Base-by-base conservation (phyloP, 2,888 invertebrate species). In the Coleophora flavipennella region DNA sequence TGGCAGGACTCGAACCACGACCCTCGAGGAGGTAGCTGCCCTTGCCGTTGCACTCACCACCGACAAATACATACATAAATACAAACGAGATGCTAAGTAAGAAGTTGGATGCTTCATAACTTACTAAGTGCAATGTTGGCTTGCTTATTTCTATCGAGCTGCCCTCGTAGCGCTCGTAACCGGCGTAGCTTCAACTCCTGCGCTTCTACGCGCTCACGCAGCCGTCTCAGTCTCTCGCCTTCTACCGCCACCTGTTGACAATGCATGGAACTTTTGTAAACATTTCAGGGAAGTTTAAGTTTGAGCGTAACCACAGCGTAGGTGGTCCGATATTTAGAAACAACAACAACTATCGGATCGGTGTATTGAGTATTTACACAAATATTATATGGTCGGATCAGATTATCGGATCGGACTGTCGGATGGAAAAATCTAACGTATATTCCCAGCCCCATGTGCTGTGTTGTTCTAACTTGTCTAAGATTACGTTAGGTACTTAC, bases 141-240 rank as follows among this genome's bases (percentile, higher is more conserved):
- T 77, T 93, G 92, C 79, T 95, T 94, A 79, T 94, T 94, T 64
- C 95, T 90, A 76, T 96, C 96, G 61, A 96, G 94, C 87, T 97
- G 97, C 46, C 96, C 97, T 53, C 96, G 88, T 62, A 97, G 89
- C 55, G 96, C 95, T 64, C 96, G 87, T 72, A 98, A 87, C 73
- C 96, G 92, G 58, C 96, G 89, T 72, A 97, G 87, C 83, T 97
- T 97, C 70, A 95, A 89, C 85, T 97, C 97, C 79, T 97, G 97
- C 49, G 95, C 93, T 77, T 97, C 96, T 58, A 97, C 95, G 55
- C 95, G 91, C 67, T 97, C 96, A 55, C 96, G 89, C 64, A 97
- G 87, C 67, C 95, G 87, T 45, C 94, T 89, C 65, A 96, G 86
- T 54, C 95, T 89, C 74, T 96, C 96, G 62, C 94, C 94, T 78